Conservation (phyloP, 1,140 invertebrate species). For the Orius insidiosus region DNA sequence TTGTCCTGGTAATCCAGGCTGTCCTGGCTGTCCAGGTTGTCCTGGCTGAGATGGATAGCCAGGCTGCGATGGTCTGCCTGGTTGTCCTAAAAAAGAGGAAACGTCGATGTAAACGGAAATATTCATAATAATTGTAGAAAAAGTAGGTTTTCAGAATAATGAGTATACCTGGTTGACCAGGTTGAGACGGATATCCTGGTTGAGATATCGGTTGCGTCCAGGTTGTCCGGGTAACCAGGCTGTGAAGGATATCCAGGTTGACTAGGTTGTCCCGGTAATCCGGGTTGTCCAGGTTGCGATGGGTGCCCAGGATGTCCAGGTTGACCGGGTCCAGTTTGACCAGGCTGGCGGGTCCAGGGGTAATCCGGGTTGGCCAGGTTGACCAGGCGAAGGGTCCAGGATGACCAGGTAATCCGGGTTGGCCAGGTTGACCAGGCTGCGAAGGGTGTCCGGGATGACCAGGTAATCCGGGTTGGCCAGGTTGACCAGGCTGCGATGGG, state of each 20-base stretch:
- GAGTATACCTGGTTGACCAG: conserved; percentile 11
- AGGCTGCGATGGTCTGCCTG: too few species aligned
- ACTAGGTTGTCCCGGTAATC: conserved; percentile 18
- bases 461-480: conserved; percentile 20
- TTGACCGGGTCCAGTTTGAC: conserved; percentile 17
- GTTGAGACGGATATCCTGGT: conserved; percentile 15
- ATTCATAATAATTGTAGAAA: too few species aligned
- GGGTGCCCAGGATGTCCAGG: conserved; percentile 17
- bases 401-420: conserved; percentile 17
- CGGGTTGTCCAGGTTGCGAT: conserved; percentile 14
- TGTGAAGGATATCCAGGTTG: conserved; percentile 19
- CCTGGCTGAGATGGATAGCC: conserved; percentile 20
- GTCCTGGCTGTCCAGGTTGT: too few species aligned
- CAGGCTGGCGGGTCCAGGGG: conserved; percentile 19
- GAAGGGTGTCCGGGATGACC: conserved; percentile 15
- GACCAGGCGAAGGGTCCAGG: conserved; percentile 16
- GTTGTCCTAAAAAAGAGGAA: too few species aligned
- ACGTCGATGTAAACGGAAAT: too few species aligned
- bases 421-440: conserved; percentile 16
- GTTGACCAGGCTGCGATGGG: conserved; percentile 10
- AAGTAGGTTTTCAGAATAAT: too few species aligned
- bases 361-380: conserved; percentile 13
- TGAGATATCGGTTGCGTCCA: conserved; percentile 20
- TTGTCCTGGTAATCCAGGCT: conserved; percentile 15
- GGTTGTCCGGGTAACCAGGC: conserved; percentile 21